Evolutionary conservation across 1,140 invertebrate species (phyloP).

Genomic region (Cryptotermes secundus): DNA sequence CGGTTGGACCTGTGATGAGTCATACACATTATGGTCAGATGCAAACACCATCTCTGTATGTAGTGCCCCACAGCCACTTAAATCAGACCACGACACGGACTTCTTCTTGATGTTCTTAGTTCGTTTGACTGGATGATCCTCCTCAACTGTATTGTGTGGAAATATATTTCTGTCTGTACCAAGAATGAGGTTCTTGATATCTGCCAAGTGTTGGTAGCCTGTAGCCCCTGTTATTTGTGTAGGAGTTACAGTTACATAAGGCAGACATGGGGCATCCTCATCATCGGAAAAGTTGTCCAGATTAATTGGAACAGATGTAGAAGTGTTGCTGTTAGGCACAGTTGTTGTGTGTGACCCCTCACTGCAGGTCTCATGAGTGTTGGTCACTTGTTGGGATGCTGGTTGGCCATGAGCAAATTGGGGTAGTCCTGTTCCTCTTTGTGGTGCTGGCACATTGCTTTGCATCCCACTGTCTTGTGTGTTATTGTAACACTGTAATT

Average conservation of each 20-base stretch:
- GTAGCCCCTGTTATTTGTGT: background rate
- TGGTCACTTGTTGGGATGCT: background rate
- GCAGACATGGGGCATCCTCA: background rate
- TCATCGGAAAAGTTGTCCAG: background rate
- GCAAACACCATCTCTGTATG: slow-evolving; percentile 29
- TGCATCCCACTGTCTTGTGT: background rate
- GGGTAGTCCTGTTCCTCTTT: background rate
- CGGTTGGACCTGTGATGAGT: background rate
- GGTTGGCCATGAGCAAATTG: background rate
- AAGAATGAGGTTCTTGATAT: slow-evolving; percentile 16
- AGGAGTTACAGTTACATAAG: background rate
- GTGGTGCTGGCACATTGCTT: background rate
- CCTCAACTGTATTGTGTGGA: background rate
- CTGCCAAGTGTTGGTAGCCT: background rate
- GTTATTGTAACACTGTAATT: background rate
- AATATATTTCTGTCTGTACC: background rate
- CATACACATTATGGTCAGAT: background rate
- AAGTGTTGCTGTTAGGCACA: background rate
- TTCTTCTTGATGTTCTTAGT: slow-evolving; percentile 25
- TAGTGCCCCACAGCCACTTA: slow-evolving; percentile 28
- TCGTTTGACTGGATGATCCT: background rate
- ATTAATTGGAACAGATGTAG: background rate
- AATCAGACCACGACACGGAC: slow-evolving; percentile 30
- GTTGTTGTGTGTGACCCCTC: background rate
- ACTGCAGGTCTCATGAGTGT: background rate